Evolutionary conservation across 2,888 invertebrate species (phyloP).

Genomic region (Parthenolecanium corni): DNA sequence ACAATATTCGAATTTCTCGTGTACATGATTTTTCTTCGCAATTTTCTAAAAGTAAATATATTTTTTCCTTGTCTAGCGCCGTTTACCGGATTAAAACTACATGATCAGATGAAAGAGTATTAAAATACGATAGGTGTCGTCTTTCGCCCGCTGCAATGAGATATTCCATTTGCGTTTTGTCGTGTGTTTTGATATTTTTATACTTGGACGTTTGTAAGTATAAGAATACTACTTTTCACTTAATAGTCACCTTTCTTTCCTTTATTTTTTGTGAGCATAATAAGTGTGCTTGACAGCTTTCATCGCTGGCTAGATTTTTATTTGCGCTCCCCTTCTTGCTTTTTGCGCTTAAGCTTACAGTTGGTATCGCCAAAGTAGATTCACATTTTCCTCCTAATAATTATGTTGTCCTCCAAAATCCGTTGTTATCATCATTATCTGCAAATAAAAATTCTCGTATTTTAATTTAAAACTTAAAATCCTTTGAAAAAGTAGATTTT

Average conservation of each 20-base stretch:
- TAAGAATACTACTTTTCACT: background rate
- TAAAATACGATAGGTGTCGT: constrained; percentile 18
- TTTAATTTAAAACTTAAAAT: no score
- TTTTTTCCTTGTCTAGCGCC: constrained; percentile 19
- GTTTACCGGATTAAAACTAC: constrained; percentile 13
- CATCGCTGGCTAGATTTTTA: background rate
- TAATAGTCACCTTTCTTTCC: background rate
- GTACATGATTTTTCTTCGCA: background rate
- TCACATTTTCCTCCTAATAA: no score
- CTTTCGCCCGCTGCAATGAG: constrained; percentile 20
- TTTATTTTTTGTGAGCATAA: no score
- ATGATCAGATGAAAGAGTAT: constrained; percentile 17
- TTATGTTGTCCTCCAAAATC: no score
- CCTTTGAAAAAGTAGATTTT: no score
- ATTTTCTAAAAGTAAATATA: background rate
- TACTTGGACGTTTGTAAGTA: constrained; percentile 27
- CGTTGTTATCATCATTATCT: no score
- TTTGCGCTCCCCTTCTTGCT: background rate
- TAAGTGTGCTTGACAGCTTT: constrained; percentile 14
- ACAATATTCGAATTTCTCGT: background rate
- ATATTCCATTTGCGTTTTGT: constrained; percentile 28
- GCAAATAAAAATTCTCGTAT: no score
- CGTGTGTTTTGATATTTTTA: constrained; percentile 27
- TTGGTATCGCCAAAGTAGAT: no score
- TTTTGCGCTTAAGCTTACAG: no score